phyloP scores from a whole-genome alignment of 2,797 vertebrate genomes.

The Amazonetta brasiliensis region DNA sequence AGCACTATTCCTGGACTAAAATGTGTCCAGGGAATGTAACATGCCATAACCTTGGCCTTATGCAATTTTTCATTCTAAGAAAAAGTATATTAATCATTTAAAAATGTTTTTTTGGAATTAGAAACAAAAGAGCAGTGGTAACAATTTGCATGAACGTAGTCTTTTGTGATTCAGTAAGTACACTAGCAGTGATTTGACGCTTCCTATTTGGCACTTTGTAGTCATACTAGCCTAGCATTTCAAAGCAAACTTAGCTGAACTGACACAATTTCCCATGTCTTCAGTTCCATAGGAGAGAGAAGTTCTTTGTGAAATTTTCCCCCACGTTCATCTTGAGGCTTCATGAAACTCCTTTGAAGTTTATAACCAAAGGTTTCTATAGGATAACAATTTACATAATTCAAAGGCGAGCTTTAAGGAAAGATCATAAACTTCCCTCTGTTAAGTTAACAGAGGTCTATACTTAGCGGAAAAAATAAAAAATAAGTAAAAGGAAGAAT shows the following conservation, averaged over 20 bases:
- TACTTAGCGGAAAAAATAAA: neutral
- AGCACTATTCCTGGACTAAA: neutral
- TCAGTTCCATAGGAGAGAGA: neutral
- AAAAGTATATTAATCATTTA: slow-evolving; percentile 22
- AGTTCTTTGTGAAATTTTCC: neutral
- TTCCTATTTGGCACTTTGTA: neutral
- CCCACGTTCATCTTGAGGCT: neutral
- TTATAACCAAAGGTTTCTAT: slow-evolving; percentile 25
- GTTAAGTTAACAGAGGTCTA: neutral
- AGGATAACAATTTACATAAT: slow-evolving; percentile 20
- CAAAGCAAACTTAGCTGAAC: slow-evolving; percentile 38
- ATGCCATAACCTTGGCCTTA: neutral
- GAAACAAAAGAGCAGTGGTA: slow-evolving; percentile 26
- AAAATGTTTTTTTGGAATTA: slow-evolving; percentile 17
- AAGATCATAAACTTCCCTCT: neutral
- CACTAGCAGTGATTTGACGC: neutral
- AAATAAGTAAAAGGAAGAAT: slow-evolving; percentile 9
- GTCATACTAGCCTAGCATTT: slow-evolving; percentile 36
- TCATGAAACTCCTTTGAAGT: slow-evolving; percentile 39
- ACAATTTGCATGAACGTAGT: neutral
- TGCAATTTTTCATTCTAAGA: slow-evolving; percentile 21
- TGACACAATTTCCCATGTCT: slow-evolving; percentile 37
- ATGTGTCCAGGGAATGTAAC: neutral
- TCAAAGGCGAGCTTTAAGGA: slow-evolving; percentile 15
- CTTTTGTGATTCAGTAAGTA: slow-evolving; percentile 40